Base-by-base conservation (phyloP, 1,140 invertebrate genomes). In the Mesaphorura yosii region DNA sequence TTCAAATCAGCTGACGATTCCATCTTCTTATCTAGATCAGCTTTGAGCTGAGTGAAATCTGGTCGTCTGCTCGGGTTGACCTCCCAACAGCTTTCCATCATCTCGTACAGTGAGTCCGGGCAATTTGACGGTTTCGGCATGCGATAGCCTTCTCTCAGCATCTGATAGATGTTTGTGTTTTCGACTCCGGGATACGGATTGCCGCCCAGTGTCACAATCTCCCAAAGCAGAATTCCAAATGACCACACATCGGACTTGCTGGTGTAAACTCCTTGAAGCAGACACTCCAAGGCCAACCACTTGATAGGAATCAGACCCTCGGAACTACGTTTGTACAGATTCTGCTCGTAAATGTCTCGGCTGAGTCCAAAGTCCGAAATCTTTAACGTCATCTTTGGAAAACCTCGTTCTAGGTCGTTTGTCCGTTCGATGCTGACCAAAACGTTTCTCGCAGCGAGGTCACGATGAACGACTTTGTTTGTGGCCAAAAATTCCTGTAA, bases 241-340 rank as follows among this genome's bases (percentile, higher is more conserved):
- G 89, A 90, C 92, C 92, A 84, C 76, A 94, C 87, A 70, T 94
- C 91, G 65, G 86, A 91, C 66, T 92, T 82, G 25, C 84, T 84
- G 0, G 89, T 94, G 65, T 93, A 95, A n/a, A 91, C 76, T 66
- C 90, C 84, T 70, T 90, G 84, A 5, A 85, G 82, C 5, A 95
- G 69, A 1, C 86, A 87, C 71, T 96, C 92, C 27, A 89, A 68
- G 0, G 90, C 88, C 79, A 94, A 83, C 90, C 90, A 96, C 59
- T 86, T 85, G 0, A 95, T 75, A 0, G 91, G 91, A 64, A 97
- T 67, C 71, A 81, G 87, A 53, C 78, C 84, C 51, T 77, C 79
- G 31, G 77, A 80, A 51, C 72, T 78, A 69, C 81, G 86, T 57
- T 76, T 77, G 64, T 87, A 88, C 46, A 83, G 73, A 64, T 83